Percentiles rank a stretch among this genome's conserved stretches.
phyloP scores from a whole-genome alignment of 2,797 vertebrate species.

The Scolopax bukidnonensis region DNA sequence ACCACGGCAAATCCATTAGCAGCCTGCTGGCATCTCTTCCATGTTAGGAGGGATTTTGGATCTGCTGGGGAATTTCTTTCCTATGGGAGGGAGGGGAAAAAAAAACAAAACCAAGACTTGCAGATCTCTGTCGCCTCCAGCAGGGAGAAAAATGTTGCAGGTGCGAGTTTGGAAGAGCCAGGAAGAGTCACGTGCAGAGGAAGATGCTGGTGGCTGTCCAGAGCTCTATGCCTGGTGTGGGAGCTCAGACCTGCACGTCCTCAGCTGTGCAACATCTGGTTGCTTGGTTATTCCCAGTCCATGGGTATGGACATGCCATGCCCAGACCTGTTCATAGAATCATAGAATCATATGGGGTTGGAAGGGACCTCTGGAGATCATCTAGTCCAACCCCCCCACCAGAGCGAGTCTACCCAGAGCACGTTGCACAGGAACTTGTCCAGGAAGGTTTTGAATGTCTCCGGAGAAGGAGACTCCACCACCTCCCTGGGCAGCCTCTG shows the following conservation, averaged over 20 bases:
- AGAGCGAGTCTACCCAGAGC: no score
- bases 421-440: no score
- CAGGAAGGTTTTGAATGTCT: no score
- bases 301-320: fast-evolving
- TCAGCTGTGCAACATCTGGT: background rate
- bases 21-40: background rate
- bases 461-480: no score
- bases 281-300: background rate
- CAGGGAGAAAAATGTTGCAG: fast-evolving
- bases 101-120: background rate
- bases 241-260: fast-evolving
- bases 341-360: no score
- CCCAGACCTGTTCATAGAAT: background rate
- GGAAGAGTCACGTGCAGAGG: background rate
- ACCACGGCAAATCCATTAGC: slow-evolving; percentile 52
- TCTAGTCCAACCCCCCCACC: no score
- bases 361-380: no score
- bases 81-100: background rate
- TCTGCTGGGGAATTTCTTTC: background rate
- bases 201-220: background rate
- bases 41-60: background rate
- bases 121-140: background rate
- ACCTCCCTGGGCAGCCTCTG: no score
- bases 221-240: fast-evolving
- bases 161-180: background rate